Percentiles rank a stretch among this genome's conserved stretches.
These are phyloP conservation scores for Taphrorychus bicolor DNA, from an alignment of 2,888 invertebrate species.

Conservation along the genomic window DNA sequence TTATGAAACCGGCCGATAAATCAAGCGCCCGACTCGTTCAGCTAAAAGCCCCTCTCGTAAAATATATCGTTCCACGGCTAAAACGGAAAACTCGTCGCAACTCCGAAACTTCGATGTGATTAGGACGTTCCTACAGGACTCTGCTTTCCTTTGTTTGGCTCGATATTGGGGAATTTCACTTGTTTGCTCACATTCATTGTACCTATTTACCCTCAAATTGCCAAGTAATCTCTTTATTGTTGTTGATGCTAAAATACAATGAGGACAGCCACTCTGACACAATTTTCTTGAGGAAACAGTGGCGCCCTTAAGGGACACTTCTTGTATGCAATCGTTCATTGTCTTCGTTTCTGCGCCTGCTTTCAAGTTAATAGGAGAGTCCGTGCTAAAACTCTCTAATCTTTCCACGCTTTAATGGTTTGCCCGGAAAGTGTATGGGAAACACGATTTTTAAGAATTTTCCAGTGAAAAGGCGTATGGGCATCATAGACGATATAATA, in stretches of 20 bases:
- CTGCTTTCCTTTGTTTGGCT: conserved; percentile 18
- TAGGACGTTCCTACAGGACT: conserved; percentile 24
- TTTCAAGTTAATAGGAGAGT: background rate
- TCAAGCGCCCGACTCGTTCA: conserved; percentile 31
- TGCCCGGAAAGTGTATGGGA: conserved; percentile 1
- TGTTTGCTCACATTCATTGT: background rate
- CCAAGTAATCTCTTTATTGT: conserved; percentile 2
- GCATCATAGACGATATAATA: background rate
- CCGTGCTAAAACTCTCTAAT: background rate
- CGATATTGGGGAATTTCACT: conserved; percentile 11
- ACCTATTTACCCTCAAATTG: conserved; percentile 4
- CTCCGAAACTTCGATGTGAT: conserved; percentile 38
- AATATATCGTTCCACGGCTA: conserved; percentile 33
- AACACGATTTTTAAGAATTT: background rate
- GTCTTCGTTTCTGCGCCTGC: background rate
- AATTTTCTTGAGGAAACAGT: background rate
- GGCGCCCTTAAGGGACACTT: background rate
- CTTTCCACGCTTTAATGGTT: background rate
- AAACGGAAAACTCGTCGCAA: conserved; percentile 36
- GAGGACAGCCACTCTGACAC: background rate
- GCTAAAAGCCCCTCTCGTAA: conserved; percentile 31
- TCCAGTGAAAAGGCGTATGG: background rate
- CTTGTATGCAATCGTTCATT: background rate
- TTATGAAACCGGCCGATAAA: conserved; percentile 35
- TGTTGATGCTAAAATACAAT: background rate